Conservation (phyloP, 2,797 vertebrate genomes). For the Sebastes reedi region DNA sequence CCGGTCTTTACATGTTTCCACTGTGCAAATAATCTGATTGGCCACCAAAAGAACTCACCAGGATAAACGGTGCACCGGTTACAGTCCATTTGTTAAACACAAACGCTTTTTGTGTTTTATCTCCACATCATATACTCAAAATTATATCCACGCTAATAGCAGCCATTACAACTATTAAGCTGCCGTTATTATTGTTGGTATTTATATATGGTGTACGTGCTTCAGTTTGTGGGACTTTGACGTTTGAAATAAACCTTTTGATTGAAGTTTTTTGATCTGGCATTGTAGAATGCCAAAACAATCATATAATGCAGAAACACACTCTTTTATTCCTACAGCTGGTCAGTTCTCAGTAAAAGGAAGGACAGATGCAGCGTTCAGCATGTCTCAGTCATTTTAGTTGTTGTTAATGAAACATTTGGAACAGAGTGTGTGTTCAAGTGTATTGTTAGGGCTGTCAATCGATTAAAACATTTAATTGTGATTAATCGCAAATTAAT, state of each 20-base stretch:
- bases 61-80: slow-evolving; percentile 73
- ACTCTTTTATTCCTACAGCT: background rate
- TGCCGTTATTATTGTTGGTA: slow-evolving; percentile 73
- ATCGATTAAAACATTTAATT: no score
- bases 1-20: slow-evolving; percentile 77
- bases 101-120: slow-evolving; percentile 74
- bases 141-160: slow-evolving; percentile 73
- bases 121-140: slow-evolving; percentile 66
- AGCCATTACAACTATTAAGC: slow-evolving; percentile 76
- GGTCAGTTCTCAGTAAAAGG: background rate
- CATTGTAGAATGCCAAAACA: slow-evolving; percentile 18
- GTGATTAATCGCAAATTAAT: no score
- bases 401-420: background rate
- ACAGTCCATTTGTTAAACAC: slow-evolving; percentile 82
- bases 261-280: background rate
- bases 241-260: slow-evolving; percentile 33
- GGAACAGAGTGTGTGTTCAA: background rate
- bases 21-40: slow-evolving; percentile 83
- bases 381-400: background rate
- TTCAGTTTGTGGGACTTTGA: slow-evolving; percentile 41
- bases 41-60: slow-evolving; percentile 72
- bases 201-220: slow-evolving; percentile 65
- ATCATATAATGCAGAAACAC: background rate
- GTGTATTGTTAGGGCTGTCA: no score
- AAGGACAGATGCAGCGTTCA: background rate